phyloP scores from a whole-genome alignment of 2,113 vertebrate genomes.

The Arothron firmamentum region DNA sequence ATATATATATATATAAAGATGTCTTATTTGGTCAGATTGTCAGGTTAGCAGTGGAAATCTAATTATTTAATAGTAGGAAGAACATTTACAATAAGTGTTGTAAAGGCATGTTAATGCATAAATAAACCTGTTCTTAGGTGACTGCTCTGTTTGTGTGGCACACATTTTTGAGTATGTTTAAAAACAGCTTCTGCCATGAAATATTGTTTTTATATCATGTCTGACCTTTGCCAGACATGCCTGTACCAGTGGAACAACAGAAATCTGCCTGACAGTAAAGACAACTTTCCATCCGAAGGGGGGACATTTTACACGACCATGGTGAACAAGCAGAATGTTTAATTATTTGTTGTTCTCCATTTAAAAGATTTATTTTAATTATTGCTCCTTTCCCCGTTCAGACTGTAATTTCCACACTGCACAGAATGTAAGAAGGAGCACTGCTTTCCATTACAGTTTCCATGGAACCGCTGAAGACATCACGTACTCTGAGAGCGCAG shows the following conservation, averaged over 20 bases:
- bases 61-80: no score
- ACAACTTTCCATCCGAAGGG: slow-evolving; percentile 53
- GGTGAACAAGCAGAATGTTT: slow-evolving; percentile 46
- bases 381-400: slow-evolving; percentile 15
- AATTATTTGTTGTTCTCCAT: slow-evolving; percentile 40
- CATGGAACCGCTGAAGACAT: background rate
- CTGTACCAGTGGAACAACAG: slow-evolving; percentile 21
- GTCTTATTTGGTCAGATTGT: no score
- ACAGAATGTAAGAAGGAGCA: slow-evolving; percentile 20
- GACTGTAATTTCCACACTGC: slow-evolving; percentile 15
- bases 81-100: no score
- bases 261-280: slow-evolving; percentile 53
- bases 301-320: slow-evolving; percentile 66
- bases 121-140: no score
- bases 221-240: background rate
- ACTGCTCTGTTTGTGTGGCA: no score
- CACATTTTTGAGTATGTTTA: no score
- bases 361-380: background rate
- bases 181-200: no score
- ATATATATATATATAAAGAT: no score
- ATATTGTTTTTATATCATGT: no score
- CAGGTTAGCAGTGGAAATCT: no score
- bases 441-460: slow-evolving; percentile 6
- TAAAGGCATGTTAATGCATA: no score
- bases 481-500: background rate